phyloP scores from a whole-genome alignment of 2,888 invertebrate species.

The Dynastes hyllus region DNA sequence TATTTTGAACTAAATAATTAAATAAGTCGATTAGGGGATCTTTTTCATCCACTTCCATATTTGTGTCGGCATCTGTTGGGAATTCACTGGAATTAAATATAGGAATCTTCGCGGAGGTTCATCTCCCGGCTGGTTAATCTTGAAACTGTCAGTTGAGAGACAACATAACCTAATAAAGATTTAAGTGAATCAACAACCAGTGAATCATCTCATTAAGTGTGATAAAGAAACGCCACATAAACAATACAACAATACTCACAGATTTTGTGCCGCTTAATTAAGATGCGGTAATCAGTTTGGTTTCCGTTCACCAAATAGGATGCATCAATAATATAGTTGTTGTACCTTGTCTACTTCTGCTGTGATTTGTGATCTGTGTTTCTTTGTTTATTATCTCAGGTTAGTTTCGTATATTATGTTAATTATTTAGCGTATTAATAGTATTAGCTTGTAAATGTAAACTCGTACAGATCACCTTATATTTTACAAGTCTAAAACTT shows the following conservation, averaged over 20 bases:
- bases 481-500: conserved; percentile 12
- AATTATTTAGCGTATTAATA: not conserved
- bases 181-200: conserved; percentile 40
- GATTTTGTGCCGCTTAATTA: not conserved
- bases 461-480: conserved; percentile 23
- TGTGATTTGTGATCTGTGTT: conserved; percentile 2
- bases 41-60: conserved; percentile 50
- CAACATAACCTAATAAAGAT: conserved; percentile 50
- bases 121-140: not conserved
- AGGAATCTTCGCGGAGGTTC: not conserved
- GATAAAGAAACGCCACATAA: conserved; percentile 10
- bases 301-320: not conserved
- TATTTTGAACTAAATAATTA: conserved; percentile 76
- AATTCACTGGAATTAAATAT: not conserved
- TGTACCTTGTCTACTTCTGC: not conserved
- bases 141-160: conserved; percentile 26
- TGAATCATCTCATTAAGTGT: conserved; percentile 19
- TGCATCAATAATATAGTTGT: not conserved
- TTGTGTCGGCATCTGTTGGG: conserved; percentile 47
- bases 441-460: too few relatives aligned
- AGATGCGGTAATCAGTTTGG: not conserved
- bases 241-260: not conserved
- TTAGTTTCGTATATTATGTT: not conserved
- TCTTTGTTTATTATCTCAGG: not conserved
- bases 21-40: conserved; percentile 73